Base-by-base conservation (phyloP, 2,888 invertebrate species). In the Brachyptera risi region DNA sequence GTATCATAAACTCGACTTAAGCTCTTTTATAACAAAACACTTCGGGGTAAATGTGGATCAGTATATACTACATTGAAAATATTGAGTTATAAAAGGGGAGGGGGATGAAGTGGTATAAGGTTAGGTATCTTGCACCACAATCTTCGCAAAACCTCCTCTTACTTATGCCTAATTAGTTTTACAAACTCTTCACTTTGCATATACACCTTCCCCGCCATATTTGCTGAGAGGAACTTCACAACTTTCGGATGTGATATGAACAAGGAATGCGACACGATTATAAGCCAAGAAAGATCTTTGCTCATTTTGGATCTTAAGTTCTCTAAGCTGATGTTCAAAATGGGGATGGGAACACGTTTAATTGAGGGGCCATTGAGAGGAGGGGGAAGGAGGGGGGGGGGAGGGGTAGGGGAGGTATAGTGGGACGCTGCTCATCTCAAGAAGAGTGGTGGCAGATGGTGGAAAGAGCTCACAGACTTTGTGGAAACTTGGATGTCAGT, bases 121-220 rank as follows among this genome's bases (percentile, higher is more conserved):
- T 5, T 31, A 7, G 31, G 31, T 31, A n/a, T n/a, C n/a, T n/a
- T n/a, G 31, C 31, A 31, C 31, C 31, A n/a, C n/a, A n/a, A n/a
- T n/a, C n/a, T 31, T 24, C 9, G 24, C 47, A 23, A 47, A 47
- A 47, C 47, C 47, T 47, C 47, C n/a, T 7, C 19, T 23, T 24
- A 24, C 47, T 47, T 47, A 47, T 61, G 50, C 61, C 57, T 61
- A 61, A 61, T 61, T 61, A 61, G 61, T 61, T 61, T 58, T 40
- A 49, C 42, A 56, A 60, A 60, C 56, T 60, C 54, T 61, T 57
- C 49, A 60, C 60, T 60, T 60, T 56, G 60, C 59, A 60, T 60
- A 60, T 56, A 57, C 56, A 61, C 58, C 61, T 57, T 61, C 57
- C 56, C 56, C 54, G 40, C 50, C 38, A 42, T 58, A 56, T 44